Evolutionary conservation across 2,113 vertebrate species (phyloP), one percentile per base, ranked within the genome.

Genomic region (Hymenochirus boettgeri): DNA sequence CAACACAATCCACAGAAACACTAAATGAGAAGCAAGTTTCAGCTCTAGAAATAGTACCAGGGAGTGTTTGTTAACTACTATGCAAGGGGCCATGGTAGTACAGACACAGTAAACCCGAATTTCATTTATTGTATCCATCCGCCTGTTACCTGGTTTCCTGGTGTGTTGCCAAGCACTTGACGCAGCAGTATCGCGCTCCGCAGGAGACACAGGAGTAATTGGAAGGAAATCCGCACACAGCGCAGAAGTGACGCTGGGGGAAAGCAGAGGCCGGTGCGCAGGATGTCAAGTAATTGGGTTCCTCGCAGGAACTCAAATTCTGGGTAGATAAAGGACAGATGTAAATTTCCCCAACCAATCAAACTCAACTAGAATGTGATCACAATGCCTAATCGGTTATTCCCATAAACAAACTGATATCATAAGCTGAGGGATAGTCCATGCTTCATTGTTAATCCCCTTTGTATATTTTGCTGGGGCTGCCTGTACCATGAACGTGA

Each of bases 201-300:
- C n/a, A n/a, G 71, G 91, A 92, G 26, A 89, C 88, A 3, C 93
- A 96, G 13, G 91, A 84, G 71, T 96, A 96, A 10, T 90, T 83
- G 0, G 93, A 94, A 0, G 89, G 92, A 61, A 92, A 93, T 15
- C 93, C 93, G 0, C 93, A 96, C 4, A 94, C 90, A 0, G 91
- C 87, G 69, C 93, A 96, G 81, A 96, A 95, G 69, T 83, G 85
- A 1, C 85, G 83, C 67, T 85, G 92, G 2, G 93, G 93, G 5
- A 92, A 65, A 39, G 75, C 25, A 0, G 93, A 89, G 13, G 90
- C 81, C 0, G 82, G 83, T 0, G 89, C 89, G 1, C 77, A 90
- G 0, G 92, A 90, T 0, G 92, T 92, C 78, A 95, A 76, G 77
- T 87, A 87, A 65, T n/a, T 87, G 45, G 85, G 83, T 12, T 82